A percentile compares a stretch with the other conserved stretches of the same genome.
phyloP scores from a whole-genome alignment of 2,888 invertebrate genomes.

The Rhodophaea formosa region DNA sequence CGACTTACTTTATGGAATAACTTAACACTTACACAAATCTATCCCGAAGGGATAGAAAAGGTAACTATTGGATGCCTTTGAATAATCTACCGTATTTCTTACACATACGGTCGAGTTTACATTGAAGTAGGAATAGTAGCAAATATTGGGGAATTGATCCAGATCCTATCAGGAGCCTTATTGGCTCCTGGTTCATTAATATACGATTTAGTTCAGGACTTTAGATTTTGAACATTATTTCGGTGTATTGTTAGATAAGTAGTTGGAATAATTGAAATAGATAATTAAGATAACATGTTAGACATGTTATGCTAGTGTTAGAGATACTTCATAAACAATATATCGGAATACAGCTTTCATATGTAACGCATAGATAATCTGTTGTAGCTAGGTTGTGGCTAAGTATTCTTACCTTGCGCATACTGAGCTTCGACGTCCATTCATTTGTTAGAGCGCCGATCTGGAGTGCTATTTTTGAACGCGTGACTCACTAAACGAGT shows the following conservation, averaged over 20 bases:
- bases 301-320: too few species aligned
- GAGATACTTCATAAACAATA: too few species aligned
- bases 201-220: not conserved
- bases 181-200: slow-evolving; percentile 7
- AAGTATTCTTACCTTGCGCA: too few species aligned
- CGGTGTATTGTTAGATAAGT: not conserved
- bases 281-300: not conserved
- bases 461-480: too few species aligned
- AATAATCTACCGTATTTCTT: not conserved
- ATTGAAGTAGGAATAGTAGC: not conserved
- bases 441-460: too few species aligned
- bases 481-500: too few species aligned
- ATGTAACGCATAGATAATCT: too few species aligned
- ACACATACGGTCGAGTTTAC: not conserved
- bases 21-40: slow-evolving; percentile 18
- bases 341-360: too few species aligned
- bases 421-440: too few species aligned
- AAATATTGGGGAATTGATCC: slow-evolving; percentile 3
- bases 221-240: not conserved
- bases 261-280: not conserved
- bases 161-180: not conserved
- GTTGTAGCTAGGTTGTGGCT: too few species aligned
- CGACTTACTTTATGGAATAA: slow-evolving; percentile 16
- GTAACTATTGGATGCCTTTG: not conserved
- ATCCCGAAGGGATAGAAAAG: slow-evolving; percentile 11